Conservation (phyloP, 92 coral and sea anemone species). For the Galaxea fascicularis region DNA sequence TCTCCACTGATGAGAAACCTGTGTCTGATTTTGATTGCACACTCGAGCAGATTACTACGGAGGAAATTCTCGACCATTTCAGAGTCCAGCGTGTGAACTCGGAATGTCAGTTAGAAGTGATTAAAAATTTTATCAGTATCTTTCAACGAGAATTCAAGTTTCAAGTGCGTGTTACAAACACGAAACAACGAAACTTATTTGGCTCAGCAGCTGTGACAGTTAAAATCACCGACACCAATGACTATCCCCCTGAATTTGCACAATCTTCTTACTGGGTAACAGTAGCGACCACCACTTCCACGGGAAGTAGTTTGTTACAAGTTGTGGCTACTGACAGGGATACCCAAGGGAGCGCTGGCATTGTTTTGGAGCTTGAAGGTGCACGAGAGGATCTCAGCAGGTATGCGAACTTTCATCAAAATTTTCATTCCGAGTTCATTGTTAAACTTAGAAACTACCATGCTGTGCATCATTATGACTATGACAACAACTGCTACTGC, state of each 20-base stretch:
- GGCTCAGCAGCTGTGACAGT: constrained; percentile 51
- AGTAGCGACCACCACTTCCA: constrained; percentile 50
- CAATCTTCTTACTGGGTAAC: constrained; percentile 84
- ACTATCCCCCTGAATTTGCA: constrained; percentile 72
- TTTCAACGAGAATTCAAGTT: constrained; percentile 51
- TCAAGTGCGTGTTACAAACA: constrained; percentile 60
- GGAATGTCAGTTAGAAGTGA: constrained; percentile 69
- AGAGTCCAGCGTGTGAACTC: constrained; percentile 59
- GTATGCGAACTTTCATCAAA: neutral
- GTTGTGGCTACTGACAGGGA: constrained; percentile 77
- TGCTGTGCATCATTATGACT: too few species aligned
- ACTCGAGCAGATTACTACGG: constrained; percentile 58
- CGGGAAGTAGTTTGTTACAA: constrained; percentile 64
- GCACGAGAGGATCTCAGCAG: constrained; percentile 33
- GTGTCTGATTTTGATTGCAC: constrained; percentile 73
- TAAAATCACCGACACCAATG: constrained; percentile 68
- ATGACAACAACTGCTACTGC: too few species aligned
- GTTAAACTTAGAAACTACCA: too few species aligned
- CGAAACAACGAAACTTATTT: constrained; percentile 42
- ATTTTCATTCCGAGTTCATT: too few species aligned
- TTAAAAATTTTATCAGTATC: constrained; percentile 31
- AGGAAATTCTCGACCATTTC: constrained; percentile 68
- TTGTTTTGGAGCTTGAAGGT: constrained; percentile 33
- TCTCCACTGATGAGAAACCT: constrained; percentile 62
- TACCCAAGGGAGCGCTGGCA: constrained; percentile 8